Evolutionary conservation across 2,888 invertebrate species (phyloP).

Genomic region (Limnephilus marmoratus): DNA sequence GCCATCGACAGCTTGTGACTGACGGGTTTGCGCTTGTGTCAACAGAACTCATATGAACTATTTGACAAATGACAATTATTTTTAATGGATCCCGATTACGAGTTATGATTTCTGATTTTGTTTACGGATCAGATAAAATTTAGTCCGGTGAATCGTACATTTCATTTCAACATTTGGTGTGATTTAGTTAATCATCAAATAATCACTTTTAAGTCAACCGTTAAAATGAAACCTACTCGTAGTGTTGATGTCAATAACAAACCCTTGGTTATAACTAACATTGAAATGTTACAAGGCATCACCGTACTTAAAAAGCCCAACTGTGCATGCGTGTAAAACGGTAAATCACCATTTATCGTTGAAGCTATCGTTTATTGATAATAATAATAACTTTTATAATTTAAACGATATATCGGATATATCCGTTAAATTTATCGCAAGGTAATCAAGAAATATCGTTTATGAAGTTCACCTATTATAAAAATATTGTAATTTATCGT

Average conservation of each 20-base stretch:
- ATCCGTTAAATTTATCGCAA: too few species aligned
- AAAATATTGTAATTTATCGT: too few species aligned
- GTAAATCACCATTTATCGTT: background rate
- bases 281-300: background rate
- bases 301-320: too few species aligned
- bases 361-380: too few species aligned
- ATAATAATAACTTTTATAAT: too few species aligned
- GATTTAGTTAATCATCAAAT: background rate
- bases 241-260: background rate
- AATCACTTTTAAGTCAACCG: background rate
- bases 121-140: background rate
- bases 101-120: background rate
- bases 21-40: constrained; percentile 38
- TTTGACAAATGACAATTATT: background rate
- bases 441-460: too few species aligned
- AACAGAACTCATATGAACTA: background rate
- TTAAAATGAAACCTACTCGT: background rate
- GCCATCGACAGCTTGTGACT: constrained; percentile 28
- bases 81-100: background rate
- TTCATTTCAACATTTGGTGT: background rate
- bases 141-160: background rate
- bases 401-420: too few species aligned
- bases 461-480: too few species aligned
- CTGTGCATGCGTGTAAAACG: too few species aligned
- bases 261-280: background rate